Evolutionary conservation across 2,113 vertebrate genomes (phyloP).

Genomic region (Cochlearius cochlearius): DNA sequence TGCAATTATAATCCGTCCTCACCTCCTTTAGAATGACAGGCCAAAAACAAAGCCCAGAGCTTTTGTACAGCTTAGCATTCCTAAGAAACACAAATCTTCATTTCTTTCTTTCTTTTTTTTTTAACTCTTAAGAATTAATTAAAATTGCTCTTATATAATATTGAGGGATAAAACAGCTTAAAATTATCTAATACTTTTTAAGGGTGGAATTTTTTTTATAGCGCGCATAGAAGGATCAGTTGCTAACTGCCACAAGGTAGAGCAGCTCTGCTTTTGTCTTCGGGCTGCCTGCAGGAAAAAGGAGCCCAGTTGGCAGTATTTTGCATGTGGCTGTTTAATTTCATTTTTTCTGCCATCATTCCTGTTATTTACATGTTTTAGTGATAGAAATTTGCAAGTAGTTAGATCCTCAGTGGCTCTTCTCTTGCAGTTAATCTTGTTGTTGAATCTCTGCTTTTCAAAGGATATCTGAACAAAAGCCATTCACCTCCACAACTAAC

Average conservation of each 20-base stretch:
- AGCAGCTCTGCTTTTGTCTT: constrained; percentile 37
- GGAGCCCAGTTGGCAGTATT: background rate
- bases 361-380: background rate
- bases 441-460: background rate
- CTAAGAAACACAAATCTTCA: constrained; percentile 75
- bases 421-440: background rate
- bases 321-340: background rate
- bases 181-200: constrained; percentile 64
- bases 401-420: background rate
- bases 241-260: constrained; percentile 40
- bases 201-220: background rate
- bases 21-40: constrained; percentile 80
- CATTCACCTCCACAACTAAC: background rate
- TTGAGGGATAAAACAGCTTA: constrained; percentile 61
- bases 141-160: constrained; percentile 69
- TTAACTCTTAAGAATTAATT: constrained; percentile 70
- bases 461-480: background rate
- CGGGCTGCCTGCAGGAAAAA: background rate
- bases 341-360: constrained; percentile 5
- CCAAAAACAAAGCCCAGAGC: constrained; percentile 78
- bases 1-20: constrained; percentile 83
- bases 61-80: constrained; percentile 78
- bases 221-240: background rate
- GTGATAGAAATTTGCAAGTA: background rate
- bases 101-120: constrained; percentile 45